Base-by-base conservation (phyloP, 2,113 vertebrate genomes). In the Oryzias curvinotus region DNA sequence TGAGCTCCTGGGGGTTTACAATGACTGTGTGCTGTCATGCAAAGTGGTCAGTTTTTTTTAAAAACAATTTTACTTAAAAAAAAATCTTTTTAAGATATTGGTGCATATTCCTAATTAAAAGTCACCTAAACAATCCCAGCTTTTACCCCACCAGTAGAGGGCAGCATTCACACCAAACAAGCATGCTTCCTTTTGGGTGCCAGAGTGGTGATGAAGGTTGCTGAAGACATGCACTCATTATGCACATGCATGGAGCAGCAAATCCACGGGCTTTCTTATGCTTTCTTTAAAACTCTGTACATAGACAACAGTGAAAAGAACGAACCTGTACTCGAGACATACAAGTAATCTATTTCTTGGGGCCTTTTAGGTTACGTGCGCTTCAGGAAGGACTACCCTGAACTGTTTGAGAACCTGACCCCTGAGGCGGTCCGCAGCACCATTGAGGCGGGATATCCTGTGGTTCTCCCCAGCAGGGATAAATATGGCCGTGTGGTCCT, bases 361-460 rank as follows among this genome's bases (percentile, higher is more conserved):
- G 26, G 4, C 47, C 14, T 17, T 25, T 5, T 68, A 99, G 97
- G 97, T 63, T 98, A 99, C 0, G 92, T 98, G 64, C 92, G 89
- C 55, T 99, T 99, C 86, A 94, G 97, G 52, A 93, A 93, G 88
- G 96, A 98, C 72, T 95, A 98, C 55, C 96, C 97, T 0, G 97
- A 99, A 80, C 93, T 99, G 57, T 98, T 98, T 0, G 91, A 97
- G 76, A 94, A 96, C 85, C 87, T 98, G 80, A 95, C 93, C 15
- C 91, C 91, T 0, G 96, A 98, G 74, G 95, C 96, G 0, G 88
- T 99, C 28, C 96, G 95, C 85, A 96, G 95, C 81, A 98, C 97
- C 76, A 94, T 99, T 0, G 97, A 98, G 75, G 95, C 96, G 0
- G 97, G 97, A 18, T 99, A 98, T 82, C 97, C 97, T 0, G 95